Conservation (phyloP, 2,797 vertebrate species). For the Naso thynnoides region DNA sequence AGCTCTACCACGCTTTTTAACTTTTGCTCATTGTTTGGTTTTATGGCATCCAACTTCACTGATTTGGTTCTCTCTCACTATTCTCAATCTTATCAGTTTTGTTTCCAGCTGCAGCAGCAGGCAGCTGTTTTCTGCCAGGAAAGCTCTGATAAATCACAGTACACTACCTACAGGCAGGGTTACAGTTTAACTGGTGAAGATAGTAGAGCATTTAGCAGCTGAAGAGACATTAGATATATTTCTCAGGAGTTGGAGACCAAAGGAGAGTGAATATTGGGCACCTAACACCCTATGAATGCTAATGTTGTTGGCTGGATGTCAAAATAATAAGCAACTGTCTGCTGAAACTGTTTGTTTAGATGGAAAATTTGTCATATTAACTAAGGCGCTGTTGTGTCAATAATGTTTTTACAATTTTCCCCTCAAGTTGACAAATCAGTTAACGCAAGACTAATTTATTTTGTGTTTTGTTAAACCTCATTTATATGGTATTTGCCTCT, state of each 20-base stretch:
- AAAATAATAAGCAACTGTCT: not conserved
- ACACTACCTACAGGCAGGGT: not conserved
- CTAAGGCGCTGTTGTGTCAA: not conserved
- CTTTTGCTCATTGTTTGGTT: not conserved
- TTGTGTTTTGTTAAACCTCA: too few relatives aligned
- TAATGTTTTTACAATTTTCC: too few relatives aligned
- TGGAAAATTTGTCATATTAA: not conserved
- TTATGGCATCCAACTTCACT: not conserved
- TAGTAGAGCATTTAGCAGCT: not conserved
- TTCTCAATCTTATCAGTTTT: not conserved
- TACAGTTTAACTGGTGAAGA: not conserved
- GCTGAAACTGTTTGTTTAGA: not conserved
- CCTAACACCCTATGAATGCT: not conserved
- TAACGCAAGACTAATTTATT: too few relatives aligned
- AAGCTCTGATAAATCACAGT: not conserved
- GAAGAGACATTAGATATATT: not conserved
- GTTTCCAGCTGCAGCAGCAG: not conserved
- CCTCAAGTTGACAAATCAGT: too few relatives aligned
- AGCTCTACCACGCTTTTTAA: not conserved
- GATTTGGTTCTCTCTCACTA: not conserved
- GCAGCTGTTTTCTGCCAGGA: not conserved
- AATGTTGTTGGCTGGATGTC: not conserved
- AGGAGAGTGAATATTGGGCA: not conserved
- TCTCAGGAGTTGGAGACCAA: not conserved
- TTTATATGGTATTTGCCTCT: too few relatives aligned